Conservation (phyloP, 2,888 invertebrate genomes). For the Eristalinus aeneus region DNA sequence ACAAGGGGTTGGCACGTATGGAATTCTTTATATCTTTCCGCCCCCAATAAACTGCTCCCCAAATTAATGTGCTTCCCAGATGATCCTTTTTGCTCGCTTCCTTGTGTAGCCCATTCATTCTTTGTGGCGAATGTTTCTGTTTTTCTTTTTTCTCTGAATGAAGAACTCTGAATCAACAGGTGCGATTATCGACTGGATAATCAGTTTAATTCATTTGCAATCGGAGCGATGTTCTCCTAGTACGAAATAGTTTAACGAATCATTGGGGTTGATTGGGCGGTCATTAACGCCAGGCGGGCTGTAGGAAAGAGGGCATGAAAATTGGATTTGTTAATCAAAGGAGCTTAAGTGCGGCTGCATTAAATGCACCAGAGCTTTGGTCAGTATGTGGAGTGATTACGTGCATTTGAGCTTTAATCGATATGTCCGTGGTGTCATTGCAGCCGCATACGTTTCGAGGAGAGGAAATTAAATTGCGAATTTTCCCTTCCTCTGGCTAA, state of each 20-base stretch:
- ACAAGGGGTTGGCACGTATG: slow-evolving; percentile 48
- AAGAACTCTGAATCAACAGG: slow-evolving; percentile 43
- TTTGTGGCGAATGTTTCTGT: slow-evolving; percentile 18
- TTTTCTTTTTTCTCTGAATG: slow-evolving; percentile 9
- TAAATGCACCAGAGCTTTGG: slow-evolving; percentile 33
- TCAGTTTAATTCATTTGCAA: slow-evolving; percentile 60
- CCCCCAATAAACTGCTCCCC: background rate
- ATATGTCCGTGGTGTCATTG: background rate
- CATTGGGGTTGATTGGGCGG: background rate
- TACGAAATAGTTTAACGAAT: slow-evolving; percentile 4
- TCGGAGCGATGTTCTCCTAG: slow-evolving; percentile 23
- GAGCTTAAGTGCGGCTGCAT: slow-evolving; percentile 40
- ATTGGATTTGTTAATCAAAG: slow-evolving; percentile 63
- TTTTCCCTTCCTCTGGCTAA: background rate
- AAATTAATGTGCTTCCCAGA: slow-evolving; percentile 18
- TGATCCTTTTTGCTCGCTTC: slow-evolving; percentile 30
- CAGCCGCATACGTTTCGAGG: slow-evolving; percentile 1
- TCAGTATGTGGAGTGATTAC: slow-evolving; percentile 35
- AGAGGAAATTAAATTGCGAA: background rate
- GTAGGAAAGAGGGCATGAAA: slow-evolving; percentile 37
- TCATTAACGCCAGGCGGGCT: slow-evolving; percentile 1
- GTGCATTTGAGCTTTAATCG: slow-evolving; percentile 16
- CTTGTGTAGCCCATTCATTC: background rate
- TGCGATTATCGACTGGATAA: slow-evolving; percentile 64
- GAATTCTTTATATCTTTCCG: slow-evolving; percentile 17